A percentile compares a stretch with the other conserved stretches of the same genome.
Evolutionary conservation across 2,888 invertebrate genomes (phyloP).

Genomic region (Andrena haemorrhoa): DNA sequence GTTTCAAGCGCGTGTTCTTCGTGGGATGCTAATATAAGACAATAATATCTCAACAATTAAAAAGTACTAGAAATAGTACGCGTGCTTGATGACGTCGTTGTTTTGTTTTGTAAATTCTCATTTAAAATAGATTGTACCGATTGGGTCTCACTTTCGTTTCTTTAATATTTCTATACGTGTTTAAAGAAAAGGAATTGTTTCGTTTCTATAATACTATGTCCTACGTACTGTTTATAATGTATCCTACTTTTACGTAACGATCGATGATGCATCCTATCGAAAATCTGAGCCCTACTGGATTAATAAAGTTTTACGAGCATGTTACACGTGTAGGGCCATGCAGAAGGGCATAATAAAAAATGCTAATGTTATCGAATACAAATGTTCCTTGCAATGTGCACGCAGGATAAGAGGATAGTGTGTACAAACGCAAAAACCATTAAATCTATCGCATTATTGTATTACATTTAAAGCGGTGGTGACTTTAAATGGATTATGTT

Average conservation of each 20-base stretch:
- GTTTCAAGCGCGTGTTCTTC: slow-evolving; percentile 49
- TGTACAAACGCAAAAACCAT: slow-evolving; percentile 42
- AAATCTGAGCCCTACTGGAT: slow-evolving; percentile 40
- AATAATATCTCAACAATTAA: slow-evolving; percentile 66
- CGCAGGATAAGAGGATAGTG: slow-evolving; percentile 68
- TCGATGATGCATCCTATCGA: slow-evolving; percentile 43
- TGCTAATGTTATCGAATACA: slow-evolving; percentile 70
- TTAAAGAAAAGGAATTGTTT: slow-evolving; percentile 12
- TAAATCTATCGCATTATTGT: slow-evolving; percentile 46
- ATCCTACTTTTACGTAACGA: slow-evolving; percentile 47
- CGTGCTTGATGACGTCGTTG: slow-evolving; percentile 29
- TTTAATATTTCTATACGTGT: slow-evolving; percentile 3
- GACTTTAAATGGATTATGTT: slow-evolving; percentile 51
- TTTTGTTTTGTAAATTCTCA: slow-evolving; percentile 16
- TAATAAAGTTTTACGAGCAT: slow-evolving; percentile 47
- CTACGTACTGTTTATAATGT: slow-evolving; percentile 55
- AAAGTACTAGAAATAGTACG: slow-evolving; percentile 44
- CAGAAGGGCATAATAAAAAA: slow-evolving; percentile 54
- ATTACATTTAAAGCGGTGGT: slow-evolving; percentile 49
- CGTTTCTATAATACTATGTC: slow-evolving; percentile 51
- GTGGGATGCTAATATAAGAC: slow-evolving; percentile 60
- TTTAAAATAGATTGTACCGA: slow-evolving; percentile 5
- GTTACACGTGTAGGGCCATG: slow-evolving; percentile 61
- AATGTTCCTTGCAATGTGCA: slow-evolving; percentile 79
- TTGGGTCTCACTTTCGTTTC: neutral